phyloP scores from a whole-genome alignment of 2,888 invertebrate genomes.

The Chironomus riparius region DNA sequence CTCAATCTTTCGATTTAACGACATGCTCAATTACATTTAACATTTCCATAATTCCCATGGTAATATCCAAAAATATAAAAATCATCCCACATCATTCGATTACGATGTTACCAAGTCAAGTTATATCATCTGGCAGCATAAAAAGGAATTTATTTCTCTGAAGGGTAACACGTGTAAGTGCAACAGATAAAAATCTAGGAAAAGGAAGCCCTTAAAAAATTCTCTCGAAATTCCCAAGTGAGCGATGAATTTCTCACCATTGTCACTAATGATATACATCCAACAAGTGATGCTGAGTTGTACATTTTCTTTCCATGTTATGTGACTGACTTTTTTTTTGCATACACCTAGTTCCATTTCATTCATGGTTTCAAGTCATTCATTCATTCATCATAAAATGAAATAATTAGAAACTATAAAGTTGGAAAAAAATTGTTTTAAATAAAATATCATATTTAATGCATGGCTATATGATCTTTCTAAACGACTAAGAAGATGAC shows the following conservation, averaged over 20 bases:
- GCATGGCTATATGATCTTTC: background rate
- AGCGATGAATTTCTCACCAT: constrained; percentile 16
- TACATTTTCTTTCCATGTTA: background rate
- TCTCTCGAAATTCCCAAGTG: constrained; percentile 14
- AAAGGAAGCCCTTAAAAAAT: constrained; percentile 12
- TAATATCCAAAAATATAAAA: background rate
- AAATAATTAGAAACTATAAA: background rate
- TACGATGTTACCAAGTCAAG: no score
- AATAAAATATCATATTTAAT: background rate
- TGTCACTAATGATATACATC: background rate
- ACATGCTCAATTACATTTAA: no score
- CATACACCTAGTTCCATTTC: background rate
- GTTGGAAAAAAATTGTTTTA: background rate
- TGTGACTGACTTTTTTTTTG: background rate
- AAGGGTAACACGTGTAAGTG: background rate
- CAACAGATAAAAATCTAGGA: background rate
- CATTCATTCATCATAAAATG: background rate
- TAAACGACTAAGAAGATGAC: background rate
- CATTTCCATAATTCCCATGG: background rate
- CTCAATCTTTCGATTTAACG: no score
- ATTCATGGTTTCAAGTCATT: background rate
- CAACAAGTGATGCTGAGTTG: constrained; percentile 5
- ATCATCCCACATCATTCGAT: background rate
- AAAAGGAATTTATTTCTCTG: background rate
- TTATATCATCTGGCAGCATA: background rate